A percentile compares a stretch with the other conserved stretches of the same genome.
Evolutionary conservation across 2,113 vertebrate species (phyloP).

Genomic region (Collichthys lucidus): DNA sequence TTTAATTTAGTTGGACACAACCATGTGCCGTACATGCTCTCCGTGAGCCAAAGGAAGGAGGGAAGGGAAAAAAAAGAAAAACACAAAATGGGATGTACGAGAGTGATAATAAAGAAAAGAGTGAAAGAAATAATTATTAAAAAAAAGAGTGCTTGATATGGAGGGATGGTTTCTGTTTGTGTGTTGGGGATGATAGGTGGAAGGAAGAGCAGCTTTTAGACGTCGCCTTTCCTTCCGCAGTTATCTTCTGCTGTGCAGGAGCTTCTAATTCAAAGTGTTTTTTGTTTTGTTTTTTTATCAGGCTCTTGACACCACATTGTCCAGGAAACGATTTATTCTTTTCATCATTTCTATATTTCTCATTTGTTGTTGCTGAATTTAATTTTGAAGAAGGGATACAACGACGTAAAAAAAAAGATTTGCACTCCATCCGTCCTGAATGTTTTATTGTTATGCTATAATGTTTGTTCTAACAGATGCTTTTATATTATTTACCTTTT

Average conservation of each 20-base stretch:
- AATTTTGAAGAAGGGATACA: constrained; percentile 39
- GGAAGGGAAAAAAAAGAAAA: background rate
- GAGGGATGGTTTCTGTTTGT: constrained; percentile 10
- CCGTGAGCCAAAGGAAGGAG: constrained; percentile 5
- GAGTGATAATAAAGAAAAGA: background rate
- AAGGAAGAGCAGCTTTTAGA: constrained; percentile 48
- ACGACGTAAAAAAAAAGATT: constrained; percentile 50
- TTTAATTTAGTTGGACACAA: constrained; percentile 28
- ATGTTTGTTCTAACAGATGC: constrained; percentile 37
- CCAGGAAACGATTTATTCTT: constrained; percentile 49
- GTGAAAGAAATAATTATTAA: background rate
- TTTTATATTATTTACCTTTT: constrained; percentile 54
- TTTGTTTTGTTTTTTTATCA: constrained; percentile 50
- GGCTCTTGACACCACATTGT: constrained; percentile 38
- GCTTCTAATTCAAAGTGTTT: constrained; percentile 42
- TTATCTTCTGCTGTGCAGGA: constrained; percentile 88
- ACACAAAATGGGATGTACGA: background rate
- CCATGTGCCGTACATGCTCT: constrained; percentile 28
- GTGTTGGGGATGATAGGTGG: constrained; percentile 37
- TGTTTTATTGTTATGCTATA: constrained; percentile 32
- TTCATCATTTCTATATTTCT: constrained; percentile 44
- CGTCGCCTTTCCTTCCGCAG: constrained; percentile 43
- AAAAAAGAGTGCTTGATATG: background rate
- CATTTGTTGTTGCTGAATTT: constrained; percentile 5
- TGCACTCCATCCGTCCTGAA: constrained; percentile 66